These are phyloP conservation scores for Stenopsyche tienmushanensis DNA, from an alignment of 1,140 invertebrate genomes.

Conservation along the genomic window DNA sequence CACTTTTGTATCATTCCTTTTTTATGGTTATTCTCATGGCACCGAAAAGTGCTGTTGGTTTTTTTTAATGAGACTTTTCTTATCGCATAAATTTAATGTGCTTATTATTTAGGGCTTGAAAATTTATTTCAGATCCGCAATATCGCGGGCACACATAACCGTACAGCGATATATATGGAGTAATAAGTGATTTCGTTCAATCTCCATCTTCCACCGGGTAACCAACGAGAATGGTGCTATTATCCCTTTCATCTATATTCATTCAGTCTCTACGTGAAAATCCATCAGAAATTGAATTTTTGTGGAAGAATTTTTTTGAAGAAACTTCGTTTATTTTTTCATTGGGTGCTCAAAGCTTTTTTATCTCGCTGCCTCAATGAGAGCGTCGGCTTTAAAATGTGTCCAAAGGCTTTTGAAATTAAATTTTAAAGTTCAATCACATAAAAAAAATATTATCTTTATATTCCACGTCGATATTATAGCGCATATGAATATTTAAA, in stretches of 20 bases:
- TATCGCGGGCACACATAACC: too few species aligned
- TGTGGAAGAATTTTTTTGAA: not conserved
- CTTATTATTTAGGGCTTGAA: too few species aligned
- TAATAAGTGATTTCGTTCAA: constrained; percentile 3
- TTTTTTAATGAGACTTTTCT: too few species aligned
- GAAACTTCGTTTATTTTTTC: not conserved
- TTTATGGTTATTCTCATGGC: too few species aligned
- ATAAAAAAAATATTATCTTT: not conserved
- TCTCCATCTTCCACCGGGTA: constrained; percentile 2
- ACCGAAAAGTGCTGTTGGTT: too few species aligned
- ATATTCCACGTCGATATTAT: not conserved
- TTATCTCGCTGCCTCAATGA: not conserved
- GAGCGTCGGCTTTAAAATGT: not conserved
- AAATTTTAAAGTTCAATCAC: not conserved
- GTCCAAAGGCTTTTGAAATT: not conserved
- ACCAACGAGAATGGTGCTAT: constrained; percentile 3
- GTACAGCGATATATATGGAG: too few species aligned
- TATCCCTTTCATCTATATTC: constrained; percentile 20
- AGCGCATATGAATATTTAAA: not conserved
- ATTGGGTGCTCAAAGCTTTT: not conserved
- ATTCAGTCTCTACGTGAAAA: constrained; percentile 12
- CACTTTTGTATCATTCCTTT: not conserved
- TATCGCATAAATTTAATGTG: too few species aligned
- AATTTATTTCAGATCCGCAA: too few species aligned
- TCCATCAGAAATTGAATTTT: constrained; percentile 24